These are phyloP conservation scores for Coleophora flavipennella DNA, from an alignment of 2,888 invertebrate genomes.

Conservation along the genomic window DNA sequence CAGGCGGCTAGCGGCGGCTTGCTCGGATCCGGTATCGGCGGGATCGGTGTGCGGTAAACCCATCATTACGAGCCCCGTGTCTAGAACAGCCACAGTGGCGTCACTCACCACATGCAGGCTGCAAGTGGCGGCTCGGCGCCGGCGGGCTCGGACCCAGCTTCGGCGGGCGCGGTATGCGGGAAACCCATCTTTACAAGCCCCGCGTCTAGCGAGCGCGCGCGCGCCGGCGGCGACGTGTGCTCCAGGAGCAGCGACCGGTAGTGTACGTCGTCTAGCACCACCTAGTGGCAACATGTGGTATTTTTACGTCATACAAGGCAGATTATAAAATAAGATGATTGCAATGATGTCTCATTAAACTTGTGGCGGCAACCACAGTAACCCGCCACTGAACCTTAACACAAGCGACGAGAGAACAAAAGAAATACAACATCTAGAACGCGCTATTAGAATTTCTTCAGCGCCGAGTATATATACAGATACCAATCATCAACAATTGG, in stretches of 20 bases:
- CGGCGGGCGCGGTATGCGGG: constrained; percentile 81
- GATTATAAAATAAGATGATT: no score
- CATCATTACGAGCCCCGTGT: constrained; percentile 92
- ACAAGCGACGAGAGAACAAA: no score
- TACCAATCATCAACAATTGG: no score
- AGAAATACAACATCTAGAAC: no score
- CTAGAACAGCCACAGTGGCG: constrained; percentile 65
- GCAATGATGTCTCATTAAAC: no score
- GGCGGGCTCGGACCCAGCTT: constrained; percentile 48
- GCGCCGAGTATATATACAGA: no score
- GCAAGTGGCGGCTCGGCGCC: constrained; percentile 79
- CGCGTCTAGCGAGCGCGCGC: constrained; percentile 77
- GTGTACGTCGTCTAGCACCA: constrained; percentile 85
- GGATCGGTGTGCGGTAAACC: constrained; percentile 90
- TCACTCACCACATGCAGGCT: constrained; percentile 90
- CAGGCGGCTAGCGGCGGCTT: constrained; percentile 83
- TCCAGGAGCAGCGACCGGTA: constrained; percentile 72
- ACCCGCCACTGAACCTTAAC: no score
- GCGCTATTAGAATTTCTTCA: no score
- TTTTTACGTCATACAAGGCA: no score
- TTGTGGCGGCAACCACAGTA: no score
- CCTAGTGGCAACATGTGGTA: constrained; percentile 30
- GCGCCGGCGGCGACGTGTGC: constrained; percentile 74
- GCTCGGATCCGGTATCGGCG: constrained; percentile 62
- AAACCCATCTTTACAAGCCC: constrained; percentile 96